Conservation (phyloP, 2,113 vertebrate genomes). For the Hirundichthys speculiger region DNA sequence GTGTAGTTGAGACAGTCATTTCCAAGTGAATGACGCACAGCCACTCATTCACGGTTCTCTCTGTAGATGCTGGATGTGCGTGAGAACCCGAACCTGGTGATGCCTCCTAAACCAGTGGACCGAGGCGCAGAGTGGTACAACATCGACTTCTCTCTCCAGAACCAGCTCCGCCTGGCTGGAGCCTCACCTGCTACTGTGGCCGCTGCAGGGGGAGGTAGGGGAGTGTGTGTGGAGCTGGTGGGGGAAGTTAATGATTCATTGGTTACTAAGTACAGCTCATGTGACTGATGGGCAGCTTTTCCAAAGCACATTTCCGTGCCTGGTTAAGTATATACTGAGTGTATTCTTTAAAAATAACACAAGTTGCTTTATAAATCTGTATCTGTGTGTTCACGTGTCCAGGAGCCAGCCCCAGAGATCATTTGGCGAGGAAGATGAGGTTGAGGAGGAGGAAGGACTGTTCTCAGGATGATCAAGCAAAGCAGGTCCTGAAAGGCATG, state of each 20-base stretch:
- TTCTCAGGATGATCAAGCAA: slow-evolving; percentile 94
- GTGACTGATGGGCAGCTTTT: background rate
- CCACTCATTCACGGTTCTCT: too few species aligned
- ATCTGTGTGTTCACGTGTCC: slow-evolving; percentile 2
- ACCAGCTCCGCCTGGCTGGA: slow-evolving; percentile 93
- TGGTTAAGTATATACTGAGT: too few species aligned
- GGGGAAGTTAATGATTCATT: background rate
- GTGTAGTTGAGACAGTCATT: too few species aligned
- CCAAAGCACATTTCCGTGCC: too few species aligned
- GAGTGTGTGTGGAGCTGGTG: background rate
- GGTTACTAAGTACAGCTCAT: background rate
- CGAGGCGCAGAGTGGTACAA: slow-evolving; percentile 92
- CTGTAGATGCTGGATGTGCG: slow-evolving; percentile 91
- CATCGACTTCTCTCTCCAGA: slow-evolving; percentile 98
- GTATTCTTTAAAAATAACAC: too few species aligned
- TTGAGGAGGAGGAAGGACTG: slow-evolving; percentile 91
- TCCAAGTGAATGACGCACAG: too few species aligned
- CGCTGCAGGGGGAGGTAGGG: slow-evolving; percentile 85
- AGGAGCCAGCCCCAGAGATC: slow-evolving; percentile 85
- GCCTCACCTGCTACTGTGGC: slow-evolving; percentile 94
- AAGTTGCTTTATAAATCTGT: background rate
- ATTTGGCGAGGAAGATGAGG: slow-evolving; percentile 93
- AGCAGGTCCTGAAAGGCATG: slow-evolving; percentile 99
- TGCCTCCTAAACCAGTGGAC: slow-evolving; percentile 95
- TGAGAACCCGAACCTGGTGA: slow-evolving; percentile 95